Evolutionary conservation across 53 echinoderm and acorn worm species (phyloP).

Genomic region (Henricia sp.): DNA sequence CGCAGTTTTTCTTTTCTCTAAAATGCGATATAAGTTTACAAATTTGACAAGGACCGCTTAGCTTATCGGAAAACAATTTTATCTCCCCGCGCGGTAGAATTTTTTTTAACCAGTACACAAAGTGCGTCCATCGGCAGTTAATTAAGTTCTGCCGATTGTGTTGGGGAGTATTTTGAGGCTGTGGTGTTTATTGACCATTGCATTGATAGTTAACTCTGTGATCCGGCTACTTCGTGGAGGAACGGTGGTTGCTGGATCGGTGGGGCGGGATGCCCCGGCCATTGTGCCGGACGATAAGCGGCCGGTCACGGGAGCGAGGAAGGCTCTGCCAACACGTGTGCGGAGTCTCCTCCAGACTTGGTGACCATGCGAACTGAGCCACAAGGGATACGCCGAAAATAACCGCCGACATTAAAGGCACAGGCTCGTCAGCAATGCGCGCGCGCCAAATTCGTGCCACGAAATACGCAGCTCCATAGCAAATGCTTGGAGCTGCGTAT

Average conservation of each 20-base stretch:
- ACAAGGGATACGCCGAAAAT: constrained; percentile 17
- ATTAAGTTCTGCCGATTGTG: constrained; percentile 1
- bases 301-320: background rate
- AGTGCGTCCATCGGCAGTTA: background rate
- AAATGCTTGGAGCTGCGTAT: too few relatives aligned
- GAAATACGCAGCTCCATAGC: too few relatives aligned
- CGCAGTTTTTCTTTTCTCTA: too few relatives aligned
- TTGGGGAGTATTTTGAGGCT: background rate
- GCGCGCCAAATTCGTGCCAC: too few relatives aligned
- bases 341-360: background rate
- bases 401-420: too few relatives aligned
- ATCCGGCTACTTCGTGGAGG: background rate
- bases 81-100: background rate
- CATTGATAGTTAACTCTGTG: background rate
- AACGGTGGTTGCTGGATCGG: constrained; percentile 2
- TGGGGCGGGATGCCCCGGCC: background rate
- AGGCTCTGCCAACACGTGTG: constrained; percentile 26
- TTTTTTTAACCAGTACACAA: background rate
- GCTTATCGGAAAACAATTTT: background rate
- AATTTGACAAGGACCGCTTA: too few relatives aligned
- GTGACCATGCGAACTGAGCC: constrained; percentile 28
- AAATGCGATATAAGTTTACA: too few relatives aligned
- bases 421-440: too few relatives aligned
- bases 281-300: constrained; percentile 5
- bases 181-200: constrained; percentile 10